Percentiles rank a stretch among this genome's conserved stretches.
These are phyloP conservation scores for Subanguina moxae DNA, from an alignment of 1,140 invertebrate genomes.

Conservation along the genomic window DNA sequence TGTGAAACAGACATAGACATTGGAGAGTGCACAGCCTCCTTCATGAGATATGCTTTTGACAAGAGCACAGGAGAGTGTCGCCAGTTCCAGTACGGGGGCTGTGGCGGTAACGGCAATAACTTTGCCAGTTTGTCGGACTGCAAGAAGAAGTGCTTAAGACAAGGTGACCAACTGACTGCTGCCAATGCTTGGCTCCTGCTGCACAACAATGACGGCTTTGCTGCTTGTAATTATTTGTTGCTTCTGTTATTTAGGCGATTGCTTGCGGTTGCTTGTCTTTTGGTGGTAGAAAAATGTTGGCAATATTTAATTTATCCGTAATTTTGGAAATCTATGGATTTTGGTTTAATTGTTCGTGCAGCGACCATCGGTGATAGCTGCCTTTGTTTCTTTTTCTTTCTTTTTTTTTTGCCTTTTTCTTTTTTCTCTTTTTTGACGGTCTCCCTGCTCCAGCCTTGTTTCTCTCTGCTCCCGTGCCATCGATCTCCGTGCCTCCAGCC, in stretches of 20 bases:
- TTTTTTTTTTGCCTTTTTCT: too few species aligned
- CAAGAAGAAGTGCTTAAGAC: slow-evolving; percentile 22
- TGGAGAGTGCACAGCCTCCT: slow-evolving; percentile 42
- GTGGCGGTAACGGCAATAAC: slow-evolving; percentile 52
- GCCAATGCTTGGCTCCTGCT: not conserved
- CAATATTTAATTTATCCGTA: too few species aligned
- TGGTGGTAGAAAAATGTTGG: too few species aligned
- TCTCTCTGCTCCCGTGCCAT: too few species aligned
- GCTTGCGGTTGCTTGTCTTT: not conserved
- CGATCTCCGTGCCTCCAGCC: too few species aligned
- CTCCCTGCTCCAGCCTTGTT: too few species aligned
- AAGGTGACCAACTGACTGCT: slow-evolving; percentile 8
- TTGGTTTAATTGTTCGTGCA: too few species aligned
- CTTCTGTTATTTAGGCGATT: not conserved
- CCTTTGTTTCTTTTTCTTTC: too few species aligned
- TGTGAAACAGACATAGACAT: slow-evolving; percentile 41
- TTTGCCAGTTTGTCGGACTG: slow-evolving; percentile 38
- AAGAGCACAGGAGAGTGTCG: slow-evolving; percentile 34
- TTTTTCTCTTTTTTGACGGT: too few species aligned
- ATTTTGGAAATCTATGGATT: too few species aligned
- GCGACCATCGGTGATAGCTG: too few species aligned
- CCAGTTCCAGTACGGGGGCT: slow-evolving; percentile 46
- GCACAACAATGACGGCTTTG: not conserved
- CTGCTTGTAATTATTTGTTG: not conserved
- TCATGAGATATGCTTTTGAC: slow-evolving; percentile 46